Evolutionary conservation across 2,113 vertebrate genomes (phyloP).

Genomic region (Empidonax alnorum): DNA sequence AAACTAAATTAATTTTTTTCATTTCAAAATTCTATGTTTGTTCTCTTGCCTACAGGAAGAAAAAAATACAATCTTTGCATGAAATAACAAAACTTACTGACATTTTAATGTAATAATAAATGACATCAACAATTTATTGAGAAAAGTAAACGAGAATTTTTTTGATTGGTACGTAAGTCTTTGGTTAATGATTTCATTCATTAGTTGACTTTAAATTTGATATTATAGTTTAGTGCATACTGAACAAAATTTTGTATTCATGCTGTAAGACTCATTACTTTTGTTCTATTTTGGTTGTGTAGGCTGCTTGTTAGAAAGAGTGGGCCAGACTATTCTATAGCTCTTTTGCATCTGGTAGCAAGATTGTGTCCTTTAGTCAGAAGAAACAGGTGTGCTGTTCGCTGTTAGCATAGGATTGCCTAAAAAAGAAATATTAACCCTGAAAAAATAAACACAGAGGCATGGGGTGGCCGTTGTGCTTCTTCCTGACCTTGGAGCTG

Average conservation of each 20-base stretch:
- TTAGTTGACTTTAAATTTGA: neutral
- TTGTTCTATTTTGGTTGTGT: neutral
- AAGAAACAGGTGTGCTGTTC: neutral
- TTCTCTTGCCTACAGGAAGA: neutral
- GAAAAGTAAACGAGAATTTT: neutral
- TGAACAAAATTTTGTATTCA: neutral
- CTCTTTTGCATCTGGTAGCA: neutral
- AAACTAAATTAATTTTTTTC: neutral
- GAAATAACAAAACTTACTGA: neutral
- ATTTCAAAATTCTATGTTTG: neutral
- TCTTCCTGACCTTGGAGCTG: neutral
- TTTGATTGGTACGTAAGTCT: neutral
- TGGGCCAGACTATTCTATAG: neutral
- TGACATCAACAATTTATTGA: neutral
- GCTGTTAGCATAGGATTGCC: rapidly evolving
- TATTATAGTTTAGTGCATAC: neutral
- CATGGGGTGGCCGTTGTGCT: rapidly evolving
- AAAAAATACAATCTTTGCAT: neutral
- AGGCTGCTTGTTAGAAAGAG: neutral
- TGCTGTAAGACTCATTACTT: neutral
- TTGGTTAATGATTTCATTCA: neutral
- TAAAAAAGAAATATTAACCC: neutral
- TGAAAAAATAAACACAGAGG: rapidly evolving
- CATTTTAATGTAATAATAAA: neutral
- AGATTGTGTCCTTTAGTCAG: neutral